A percentile compares a stretch with the other conserved stretches of the same genome.
Evolutionary conservation across 2,113 vertebrate genomes (phyloP).

Genomic region (Barnardius zonarius): DNA sequence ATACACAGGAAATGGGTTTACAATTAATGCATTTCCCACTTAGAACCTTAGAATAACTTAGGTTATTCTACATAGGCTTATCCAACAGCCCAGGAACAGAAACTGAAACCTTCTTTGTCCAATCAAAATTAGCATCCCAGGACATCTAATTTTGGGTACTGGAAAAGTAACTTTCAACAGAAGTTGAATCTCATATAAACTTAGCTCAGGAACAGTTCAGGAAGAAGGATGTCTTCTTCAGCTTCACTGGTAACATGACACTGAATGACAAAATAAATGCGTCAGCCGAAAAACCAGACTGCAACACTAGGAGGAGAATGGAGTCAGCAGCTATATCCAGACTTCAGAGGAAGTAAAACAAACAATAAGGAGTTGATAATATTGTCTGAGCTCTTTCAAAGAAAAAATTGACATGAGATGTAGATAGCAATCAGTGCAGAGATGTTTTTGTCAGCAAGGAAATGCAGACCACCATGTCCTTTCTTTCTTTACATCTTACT

Average conservation of each 20-base stretch:
- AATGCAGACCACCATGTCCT: not conserved
- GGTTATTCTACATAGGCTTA: not conserved
- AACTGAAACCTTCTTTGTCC: not conserved
- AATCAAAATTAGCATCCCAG: not conserved
- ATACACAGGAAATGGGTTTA: not conserved
- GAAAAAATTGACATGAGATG: constrained; percentile 27
- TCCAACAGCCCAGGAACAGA: not conserved
- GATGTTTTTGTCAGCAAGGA: not conserved
- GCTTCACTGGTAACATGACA: accelerated
- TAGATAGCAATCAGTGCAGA: constrained; percentile 15
- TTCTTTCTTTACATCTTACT: not conserved
- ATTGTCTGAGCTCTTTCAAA: constrained; percentile 36
- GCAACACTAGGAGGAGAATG: not conserved
- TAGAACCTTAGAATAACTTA: not conserved
- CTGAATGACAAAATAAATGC: not conserved
- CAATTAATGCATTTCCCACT: not conserved
- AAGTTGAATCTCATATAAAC: not conserved
- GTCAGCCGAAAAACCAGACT: not conserved
- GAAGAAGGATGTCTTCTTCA: not conserved
- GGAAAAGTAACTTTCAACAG: not conserved
- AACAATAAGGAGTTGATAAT: not conserved
- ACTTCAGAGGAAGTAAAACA: constrained; percentile 43
- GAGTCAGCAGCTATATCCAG: not conserved
- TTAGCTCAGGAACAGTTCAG: not conserved
- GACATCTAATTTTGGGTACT: not conserved